A percentile compares a stretch with the other conserved stretches of the same genome.
Evolutionary conservation across 2,797 vertebrate species (phyloP).

Genomic region (Sphaeramia orbicularis): DNA sequence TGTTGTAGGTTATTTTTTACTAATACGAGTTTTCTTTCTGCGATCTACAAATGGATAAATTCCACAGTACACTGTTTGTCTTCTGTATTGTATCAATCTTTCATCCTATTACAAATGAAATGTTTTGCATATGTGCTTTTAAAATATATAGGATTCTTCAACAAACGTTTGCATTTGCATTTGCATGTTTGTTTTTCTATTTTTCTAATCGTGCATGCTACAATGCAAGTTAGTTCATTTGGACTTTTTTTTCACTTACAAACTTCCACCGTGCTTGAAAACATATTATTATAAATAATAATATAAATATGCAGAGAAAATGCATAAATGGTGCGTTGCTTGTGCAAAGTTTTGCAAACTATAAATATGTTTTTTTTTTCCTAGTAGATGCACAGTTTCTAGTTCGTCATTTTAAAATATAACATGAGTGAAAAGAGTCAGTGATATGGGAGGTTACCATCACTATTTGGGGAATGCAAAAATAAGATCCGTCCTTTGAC

Average conservation of each 20-base stretch:
- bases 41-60: background rate
- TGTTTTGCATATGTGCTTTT: too few species aligned
- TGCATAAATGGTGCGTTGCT: background rate
- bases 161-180: too few species aligned
- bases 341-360: background rate
- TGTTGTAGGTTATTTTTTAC: background rate
- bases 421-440: background rate
- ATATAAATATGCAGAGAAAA: background rate
- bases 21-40: background rate
- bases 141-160: too few species aligned
- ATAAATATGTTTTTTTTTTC: slow-evolving; percentile 3
- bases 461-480: slow-evolving; percentile 11
- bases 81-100: too few species aligned
- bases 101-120: too few species aligned
- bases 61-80: too few species aligned
- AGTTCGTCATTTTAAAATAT: background rate
- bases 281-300: background rate
- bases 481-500: slow-evolving; percentile 11
- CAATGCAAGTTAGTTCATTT: background rate
- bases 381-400: background rate
- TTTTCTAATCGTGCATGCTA: background rate
- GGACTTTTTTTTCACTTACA: background rate
- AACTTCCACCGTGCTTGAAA: background rate
- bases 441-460: background rate
- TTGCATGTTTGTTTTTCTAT: background rate